Evolutionary conservation across 2,797 vertebrate genomes (phyloP).

Genomic region (Salarias fasciatus): DNA sequence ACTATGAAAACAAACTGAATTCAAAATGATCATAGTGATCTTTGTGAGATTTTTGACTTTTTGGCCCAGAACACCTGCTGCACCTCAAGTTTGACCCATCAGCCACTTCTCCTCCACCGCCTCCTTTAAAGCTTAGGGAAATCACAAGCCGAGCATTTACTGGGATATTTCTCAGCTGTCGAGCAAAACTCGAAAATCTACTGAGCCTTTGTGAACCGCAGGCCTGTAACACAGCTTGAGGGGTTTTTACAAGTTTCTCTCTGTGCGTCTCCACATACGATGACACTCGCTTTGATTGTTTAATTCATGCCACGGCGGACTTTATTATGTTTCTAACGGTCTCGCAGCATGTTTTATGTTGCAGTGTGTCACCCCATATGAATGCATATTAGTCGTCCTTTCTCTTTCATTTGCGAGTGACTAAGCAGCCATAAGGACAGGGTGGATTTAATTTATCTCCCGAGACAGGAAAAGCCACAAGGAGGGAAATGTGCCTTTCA

Average conservation of each 20-base stretch:
- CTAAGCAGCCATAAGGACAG: background rate
- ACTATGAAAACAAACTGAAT: no score
- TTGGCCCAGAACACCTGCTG: no score
- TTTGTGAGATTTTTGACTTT: no score
- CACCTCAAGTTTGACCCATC: no score
- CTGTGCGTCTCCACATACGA: background rate
- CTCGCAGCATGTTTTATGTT: background rate
- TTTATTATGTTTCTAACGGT: background rate
- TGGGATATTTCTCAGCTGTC: no score
- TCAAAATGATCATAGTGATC: no score
- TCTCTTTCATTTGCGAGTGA: background rate
- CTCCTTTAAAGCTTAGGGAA: no score
- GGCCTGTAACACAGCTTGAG: no score
- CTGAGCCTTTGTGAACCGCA: no score
- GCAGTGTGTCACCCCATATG: background rate
- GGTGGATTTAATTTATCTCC: background rate
- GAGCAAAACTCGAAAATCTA: no score
- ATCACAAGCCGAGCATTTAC: no score
- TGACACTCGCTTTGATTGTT: background rate
- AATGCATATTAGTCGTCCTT: background rate
- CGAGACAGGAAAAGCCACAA: background rate
- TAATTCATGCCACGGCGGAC: background rate
- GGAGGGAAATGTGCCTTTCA: slow-evolving; percentile 30
- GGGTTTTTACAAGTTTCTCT: background rate
- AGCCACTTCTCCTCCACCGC: no score